phyloP scores from a whole-genome alignment of 1,140 invertebrate species.

The Drusus annulatus region DNA sequence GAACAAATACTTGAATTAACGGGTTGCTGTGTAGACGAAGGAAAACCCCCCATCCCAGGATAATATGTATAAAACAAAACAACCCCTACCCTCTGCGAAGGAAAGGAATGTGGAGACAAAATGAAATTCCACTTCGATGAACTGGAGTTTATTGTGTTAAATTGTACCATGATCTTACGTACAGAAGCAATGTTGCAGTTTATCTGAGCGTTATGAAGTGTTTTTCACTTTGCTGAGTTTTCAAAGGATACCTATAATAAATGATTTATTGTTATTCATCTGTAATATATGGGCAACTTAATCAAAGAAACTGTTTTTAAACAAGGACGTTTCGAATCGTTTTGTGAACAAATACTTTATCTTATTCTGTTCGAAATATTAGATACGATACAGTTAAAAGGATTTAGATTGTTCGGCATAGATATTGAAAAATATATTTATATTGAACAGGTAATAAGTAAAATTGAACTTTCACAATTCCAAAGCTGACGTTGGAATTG shows the following conservation, averaged over 20 bases:
- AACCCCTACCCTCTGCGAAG: slow-evolving; percentile 36
- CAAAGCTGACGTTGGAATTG: no score
- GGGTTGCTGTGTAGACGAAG: background rate
- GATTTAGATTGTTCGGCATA: no score
- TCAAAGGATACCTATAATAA: background rate
- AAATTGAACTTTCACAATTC: no score
- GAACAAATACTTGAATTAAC: slow-evolving; percentile 27
- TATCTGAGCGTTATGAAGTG: slow-evolving; percentile 18
- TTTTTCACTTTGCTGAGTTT: background rate
- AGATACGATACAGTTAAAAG: no score
- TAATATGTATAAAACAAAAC: slow-evolving; percentile 52
- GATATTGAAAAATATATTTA: no score
- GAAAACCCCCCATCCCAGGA: slow-evolving; percentile 17
- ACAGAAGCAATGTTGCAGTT: background rate
- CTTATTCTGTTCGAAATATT: no score
- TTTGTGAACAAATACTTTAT: no score
- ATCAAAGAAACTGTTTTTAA: no score
- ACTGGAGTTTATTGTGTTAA: slow-evolving; percentile 43
- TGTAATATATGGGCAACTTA: no score
- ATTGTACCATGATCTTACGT: slow-evolving; percentile 31
- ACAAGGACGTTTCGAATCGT: no score
- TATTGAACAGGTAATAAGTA: no score
- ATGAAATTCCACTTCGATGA: slow-evolving; percentile 58
- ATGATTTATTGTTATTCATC: background rate
- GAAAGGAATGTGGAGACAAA: slow-evolving; percentile 55